These are phyloP conservation scores for Actinostola sp. DNA, from an alignment of 92 coral and sea anemone species.

Conservation along the genomic window DNA sequence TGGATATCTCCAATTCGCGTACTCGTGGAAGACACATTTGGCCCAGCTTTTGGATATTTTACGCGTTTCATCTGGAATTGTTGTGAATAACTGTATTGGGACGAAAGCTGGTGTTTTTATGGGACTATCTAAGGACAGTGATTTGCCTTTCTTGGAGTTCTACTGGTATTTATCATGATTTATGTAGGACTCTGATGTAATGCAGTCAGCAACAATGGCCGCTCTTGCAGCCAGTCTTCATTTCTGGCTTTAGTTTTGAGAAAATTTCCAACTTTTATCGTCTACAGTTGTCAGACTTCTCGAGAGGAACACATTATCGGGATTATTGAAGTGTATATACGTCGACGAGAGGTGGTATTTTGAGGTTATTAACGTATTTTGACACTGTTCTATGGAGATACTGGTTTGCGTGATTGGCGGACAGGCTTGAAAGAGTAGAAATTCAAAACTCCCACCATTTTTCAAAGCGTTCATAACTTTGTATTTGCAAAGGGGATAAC, in stretches of 20 bases:
- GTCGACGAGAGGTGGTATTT: constrained; percentile 44
- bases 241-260: constrained; percentile 86
- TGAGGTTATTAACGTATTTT: constrained; percentile 60
- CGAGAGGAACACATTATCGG: constrained; percentile 48
- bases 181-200: constrained; percentile 81
- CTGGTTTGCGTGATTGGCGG: constrained; percentile 87
- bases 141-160: constrained; percentile 77
- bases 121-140: constrained; percentile 72
- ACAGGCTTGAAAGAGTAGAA: constrained; percentile 80
- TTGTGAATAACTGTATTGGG: constrained; percentile 45
- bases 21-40: constrained; percentile 64
- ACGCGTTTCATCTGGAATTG: constrained; percentile 48
- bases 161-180: constrained; percentile 83
- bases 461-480: constrained; percentile 72
- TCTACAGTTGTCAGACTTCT: constrained; percentile 29
- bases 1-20: constrained; percentile 47
- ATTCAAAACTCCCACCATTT: constrained; percentile 98
- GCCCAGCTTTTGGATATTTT: constrained; percentile 61
- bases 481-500: constrained; percentile 66
- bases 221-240: constrained; percentile 67
- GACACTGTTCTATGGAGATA: constrained; percentile 79
- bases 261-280: constrained; percentile 40
- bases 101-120: constrained; percentile 42
- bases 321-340: constrained; percentile 44
- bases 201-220: constrained; percentile 90